A percentile compares a stretch with the other conserved stretches of the same genome.
Conservation (phyloP, 2,888 invertebrate genomes). For the Sarcophaga caerulescens region DNA sequence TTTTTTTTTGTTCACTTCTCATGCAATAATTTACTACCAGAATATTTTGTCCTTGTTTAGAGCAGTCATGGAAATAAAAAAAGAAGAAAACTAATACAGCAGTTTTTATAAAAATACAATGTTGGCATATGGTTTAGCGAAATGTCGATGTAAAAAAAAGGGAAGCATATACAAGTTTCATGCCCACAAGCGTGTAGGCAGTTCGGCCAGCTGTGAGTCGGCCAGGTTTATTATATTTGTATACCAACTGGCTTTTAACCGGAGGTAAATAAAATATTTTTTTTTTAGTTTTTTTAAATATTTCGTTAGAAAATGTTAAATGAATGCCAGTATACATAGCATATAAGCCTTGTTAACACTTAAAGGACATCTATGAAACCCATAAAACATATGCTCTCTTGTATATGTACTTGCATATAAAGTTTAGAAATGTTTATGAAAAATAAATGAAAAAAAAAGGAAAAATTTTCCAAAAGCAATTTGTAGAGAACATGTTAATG, state of each 20-base stretch:
- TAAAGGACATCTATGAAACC: constrained; percentile 36
- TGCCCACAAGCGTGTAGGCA: constrained; percentile 9
- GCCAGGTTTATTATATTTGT: constrained; percentile 3
- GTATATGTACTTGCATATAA: neutral
- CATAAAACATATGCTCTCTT: neutral
- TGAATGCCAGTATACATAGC: neutral
- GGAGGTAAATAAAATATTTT: constrained; percentile 29
- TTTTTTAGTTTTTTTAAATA: constrained; percentile 27
- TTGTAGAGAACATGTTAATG: constrained; percentile 53
- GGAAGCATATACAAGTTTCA: neutral
- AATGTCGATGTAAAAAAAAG: neutral
- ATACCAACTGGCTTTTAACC: constrained; percentile 24
- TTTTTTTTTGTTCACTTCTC: constrained; percentile 27
- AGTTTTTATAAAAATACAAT: neutral
- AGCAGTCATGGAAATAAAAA: neutral
- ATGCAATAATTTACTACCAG: constrained; percentile 30
- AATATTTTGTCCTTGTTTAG: constrained; percentile 53
- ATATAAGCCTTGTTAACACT: constrained; percentile 64
- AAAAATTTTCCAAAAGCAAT: constrained; percentile 28
- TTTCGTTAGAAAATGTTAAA: constrained; percentile 47
- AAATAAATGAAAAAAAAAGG: neutral
- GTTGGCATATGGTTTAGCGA: neutral
- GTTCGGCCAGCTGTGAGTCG: neutral
- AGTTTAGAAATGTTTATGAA: neutral
- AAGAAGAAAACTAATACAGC: neutral